Percentiles rank a stretch among this genome's conserved stretches.
Evolutionary conservation across 2,888 invertebrate species (phyloP).

Genomic region (Rhimphoctona megacephalus): DNA sequence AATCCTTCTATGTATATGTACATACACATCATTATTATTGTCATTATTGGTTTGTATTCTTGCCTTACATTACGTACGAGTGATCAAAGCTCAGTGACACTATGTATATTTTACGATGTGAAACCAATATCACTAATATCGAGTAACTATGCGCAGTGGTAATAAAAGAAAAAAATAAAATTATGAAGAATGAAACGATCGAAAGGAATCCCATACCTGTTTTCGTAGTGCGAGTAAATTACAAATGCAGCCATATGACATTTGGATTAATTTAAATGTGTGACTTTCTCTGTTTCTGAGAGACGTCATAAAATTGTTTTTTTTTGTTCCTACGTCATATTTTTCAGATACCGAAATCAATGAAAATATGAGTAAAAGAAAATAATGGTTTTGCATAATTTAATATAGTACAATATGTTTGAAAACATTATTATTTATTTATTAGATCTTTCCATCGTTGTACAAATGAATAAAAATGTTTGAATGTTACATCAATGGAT

Average conservation of each 20-base stretch:
- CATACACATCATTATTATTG: constrained; percentile 13
- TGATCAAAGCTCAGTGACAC: constrained; percentile 10
- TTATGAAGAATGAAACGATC: not conserved
- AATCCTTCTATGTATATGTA: not conserved
- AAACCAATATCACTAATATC: not conserved
- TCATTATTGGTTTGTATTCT: constrained; percentile 14
- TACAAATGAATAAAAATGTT: not conserved
- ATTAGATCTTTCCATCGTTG: not conserved
- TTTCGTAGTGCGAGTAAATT: not conserved
- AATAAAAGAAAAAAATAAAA: not conserved
- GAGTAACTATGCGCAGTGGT: not conserved
- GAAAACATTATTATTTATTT: not conserved
- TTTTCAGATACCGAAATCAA: not conserved
- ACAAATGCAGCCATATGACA: not conserved
- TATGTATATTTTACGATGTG: constrained; percentile 9
- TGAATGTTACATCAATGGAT: not conserved
- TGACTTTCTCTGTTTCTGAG: too few species aligned
- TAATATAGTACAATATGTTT: not conserved
- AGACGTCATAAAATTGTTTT: not conserved
- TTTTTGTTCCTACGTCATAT: not conserved
- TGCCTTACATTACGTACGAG: constrained; percentile 3
- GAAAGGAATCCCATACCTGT: not conserved
- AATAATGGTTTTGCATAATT: not conserved
- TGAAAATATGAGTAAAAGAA: not conserved
- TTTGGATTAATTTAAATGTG: not conserved